Conservation (phyloP, 2,888 invertebrate genomes). For the Biston stratarius region DNA sequence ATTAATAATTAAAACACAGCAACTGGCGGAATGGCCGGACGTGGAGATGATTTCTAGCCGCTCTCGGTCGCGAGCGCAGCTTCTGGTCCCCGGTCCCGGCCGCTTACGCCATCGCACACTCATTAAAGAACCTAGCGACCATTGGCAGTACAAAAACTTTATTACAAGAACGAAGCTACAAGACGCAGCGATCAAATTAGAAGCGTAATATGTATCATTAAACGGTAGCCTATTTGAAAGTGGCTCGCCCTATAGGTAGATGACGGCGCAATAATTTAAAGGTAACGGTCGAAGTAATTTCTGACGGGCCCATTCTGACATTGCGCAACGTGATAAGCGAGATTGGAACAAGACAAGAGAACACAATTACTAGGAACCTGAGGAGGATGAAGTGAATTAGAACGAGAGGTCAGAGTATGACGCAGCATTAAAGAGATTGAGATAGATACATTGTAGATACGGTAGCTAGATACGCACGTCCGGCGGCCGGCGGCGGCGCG, state of each 20-base stretch:
- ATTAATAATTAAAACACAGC: slow-evolving; percentile 85
- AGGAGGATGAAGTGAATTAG: slow-evolving; percentile 61
- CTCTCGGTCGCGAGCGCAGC: slow-evolving; percentile 65
- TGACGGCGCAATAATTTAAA: slow-evolving; percentile 71
- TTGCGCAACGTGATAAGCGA: slow-evolving; percentile 74
- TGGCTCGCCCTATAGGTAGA: slow-evolving; percentile 57
- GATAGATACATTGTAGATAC: slow-evolving; percentile 73
- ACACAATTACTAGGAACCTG: slow-evolving; percentile 54
- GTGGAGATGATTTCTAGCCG: slow-evolving; percentile 83
- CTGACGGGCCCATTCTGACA: slow-evolving; percentile 66
- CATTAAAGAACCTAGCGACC: slow-evolving; percentile 35
- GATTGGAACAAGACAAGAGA: slow-evolving; percentile 58
- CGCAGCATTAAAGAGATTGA: slow-evolving; percentile 72
- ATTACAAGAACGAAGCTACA: slow-evolving; percentile 32
- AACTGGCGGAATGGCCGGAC: slow-evolving; percentile 83
- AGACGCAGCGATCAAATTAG: slow-evolving; percentile 50
- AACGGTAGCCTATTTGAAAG: slow-evolving; percentile 69
- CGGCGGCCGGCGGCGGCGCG: slow-evolving; percentile 59
- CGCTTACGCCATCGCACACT: slow-evolving; percentile 41
- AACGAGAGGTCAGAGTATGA: slow-evolving; percentile 68
- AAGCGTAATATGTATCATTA: slow-evolving; percentile 66
- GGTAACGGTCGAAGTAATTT: slow-evolving; percentile 78
- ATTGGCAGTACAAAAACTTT: slow-evolving; percentile 39
- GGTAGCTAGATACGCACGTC: slow-evolving; percentile 82
- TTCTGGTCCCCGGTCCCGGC: slow-evolving; percentile 54